These are phyloP conservation scores for Enteromius viviparus DNA, from an alignment of 2,797 vertebrate genomes.

Conservation along the genomic window DNA sequence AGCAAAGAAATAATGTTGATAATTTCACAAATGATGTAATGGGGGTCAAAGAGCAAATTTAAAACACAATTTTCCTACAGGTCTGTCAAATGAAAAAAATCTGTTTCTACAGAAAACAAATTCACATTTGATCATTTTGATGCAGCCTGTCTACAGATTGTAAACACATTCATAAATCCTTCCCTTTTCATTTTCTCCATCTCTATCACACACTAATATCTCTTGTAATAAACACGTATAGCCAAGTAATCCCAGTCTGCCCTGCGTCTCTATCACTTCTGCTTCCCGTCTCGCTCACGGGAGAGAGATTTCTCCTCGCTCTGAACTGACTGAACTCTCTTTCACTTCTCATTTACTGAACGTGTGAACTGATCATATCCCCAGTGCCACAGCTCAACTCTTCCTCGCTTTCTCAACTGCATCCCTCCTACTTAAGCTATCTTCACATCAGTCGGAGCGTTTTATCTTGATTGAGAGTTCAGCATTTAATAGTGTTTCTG, in stretches of 20 bases:
- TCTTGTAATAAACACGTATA: conserved; percentile 26
- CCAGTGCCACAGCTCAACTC: conserved; percentile 31
- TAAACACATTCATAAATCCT: conserved; percentile 26
- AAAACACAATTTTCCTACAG: background rate
- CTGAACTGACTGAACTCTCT: conserved; percentile 43
- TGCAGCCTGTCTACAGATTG: background rate
- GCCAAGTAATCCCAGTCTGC: conserved; percentile 10
- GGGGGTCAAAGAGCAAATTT: background rate
- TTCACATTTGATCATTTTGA: background rate
- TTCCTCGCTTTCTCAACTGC: conserved; percentile 31
- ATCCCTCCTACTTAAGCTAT: background rate
- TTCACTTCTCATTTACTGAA: conserved; percentile 48
- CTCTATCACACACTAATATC: background rate
- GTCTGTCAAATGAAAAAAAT: background rate
- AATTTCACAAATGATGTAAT: background rate
- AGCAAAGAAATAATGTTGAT: background rate
- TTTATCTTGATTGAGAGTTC: conserved; percentile 32
- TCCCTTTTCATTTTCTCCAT: background rate
- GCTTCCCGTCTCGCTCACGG: conserved; percentile 22
- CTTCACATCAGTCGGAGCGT: conserved; percentile 30
- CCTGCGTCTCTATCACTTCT: conserved; percentile 6
- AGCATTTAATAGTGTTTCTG: conserved; percentile 46
- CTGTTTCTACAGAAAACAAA: background rate
- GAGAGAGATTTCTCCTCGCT: conserved; percentile 35
- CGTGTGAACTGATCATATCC: conserved; percentile 29